phyloP scores from a whole-genome alignment of 2,797 vertebrate species.

The Notamacropus eugenii region DNA sequence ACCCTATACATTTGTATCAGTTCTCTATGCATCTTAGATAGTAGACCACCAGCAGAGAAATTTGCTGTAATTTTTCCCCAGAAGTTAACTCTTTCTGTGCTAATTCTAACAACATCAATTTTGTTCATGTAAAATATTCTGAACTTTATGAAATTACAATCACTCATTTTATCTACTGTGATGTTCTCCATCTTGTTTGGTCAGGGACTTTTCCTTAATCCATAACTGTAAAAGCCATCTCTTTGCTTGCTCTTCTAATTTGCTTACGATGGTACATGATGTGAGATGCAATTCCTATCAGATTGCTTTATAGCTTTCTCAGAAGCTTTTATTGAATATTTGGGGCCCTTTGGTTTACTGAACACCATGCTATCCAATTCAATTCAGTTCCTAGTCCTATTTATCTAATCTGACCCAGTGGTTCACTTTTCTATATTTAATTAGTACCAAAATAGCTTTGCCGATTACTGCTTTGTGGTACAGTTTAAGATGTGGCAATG shows the following conservation, averaged over 20 bases:
- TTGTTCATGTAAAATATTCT: not conserved
- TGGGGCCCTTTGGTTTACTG: not conserved
- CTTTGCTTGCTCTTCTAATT: not conserved
- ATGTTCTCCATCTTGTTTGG: not conserved
- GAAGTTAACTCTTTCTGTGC: not conserved
- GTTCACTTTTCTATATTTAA: not conserved
- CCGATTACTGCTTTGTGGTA: not conserved
- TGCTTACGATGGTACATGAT: fast-evolving
- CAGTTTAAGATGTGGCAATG: not conserved
- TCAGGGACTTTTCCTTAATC: not conserved
- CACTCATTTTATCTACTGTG: not conserved
- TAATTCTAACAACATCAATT: not conserved
- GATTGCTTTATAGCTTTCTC: not conserved
- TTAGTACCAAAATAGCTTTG: not conserved
- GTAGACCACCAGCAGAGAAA: not conserved
- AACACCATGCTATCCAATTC: not conserved
- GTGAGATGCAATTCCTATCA: not conserved
- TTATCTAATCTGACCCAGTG: not conserved
- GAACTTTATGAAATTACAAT: not conserved
- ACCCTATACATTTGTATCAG: not conserved
- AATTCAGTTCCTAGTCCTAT: not conserved
- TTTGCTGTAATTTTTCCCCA: not conserved
- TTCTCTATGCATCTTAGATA: not conserved
- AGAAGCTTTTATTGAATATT: not conserved
- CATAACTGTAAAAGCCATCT: not conserved